These are phyloP conservation scores for Trachelus iudaicus DNA, from an alignment of 2,888 invertebrate genomes.

Conservation along the genomic window DNA sequence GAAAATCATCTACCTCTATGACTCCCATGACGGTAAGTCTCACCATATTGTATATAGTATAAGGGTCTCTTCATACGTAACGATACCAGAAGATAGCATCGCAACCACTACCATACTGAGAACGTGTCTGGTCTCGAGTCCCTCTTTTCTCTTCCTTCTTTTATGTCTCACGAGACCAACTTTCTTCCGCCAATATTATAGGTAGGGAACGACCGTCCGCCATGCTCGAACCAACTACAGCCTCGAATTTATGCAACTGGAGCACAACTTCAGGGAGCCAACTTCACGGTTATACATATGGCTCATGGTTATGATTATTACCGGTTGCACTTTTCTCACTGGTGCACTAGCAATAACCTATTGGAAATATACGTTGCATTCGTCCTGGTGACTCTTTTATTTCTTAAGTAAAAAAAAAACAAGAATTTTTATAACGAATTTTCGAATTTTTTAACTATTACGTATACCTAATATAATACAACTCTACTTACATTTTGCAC, in stretches of 20 bases:
- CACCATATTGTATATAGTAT: neutral
- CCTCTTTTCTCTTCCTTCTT: slow-evolving; percentile 19
- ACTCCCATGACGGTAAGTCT: slow-evolving; percentile 88
- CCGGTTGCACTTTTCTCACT: neutral
- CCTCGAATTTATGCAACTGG: slow-evolving; percentile 1
- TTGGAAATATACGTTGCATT: neutral
- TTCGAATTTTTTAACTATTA: neutral
- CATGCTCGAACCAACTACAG: slow-evolving; percentile 6
- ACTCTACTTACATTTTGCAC: neutral
- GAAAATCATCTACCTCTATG: slow-evolving; percentile 89
- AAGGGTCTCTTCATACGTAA: neutral
- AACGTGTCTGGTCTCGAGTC: slow-evolving; percentile 7
- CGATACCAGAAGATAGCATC: neutral
- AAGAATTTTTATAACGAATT: neutral
- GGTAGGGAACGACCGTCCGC: slow-evolving; percentile 29
- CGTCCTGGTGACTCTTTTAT: neutral
- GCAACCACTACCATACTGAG: neutral
- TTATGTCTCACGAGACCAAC: slow-evolving; percentile 43
- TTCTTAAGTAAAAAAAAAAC: neutral
- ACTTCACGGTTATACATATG: neutral
- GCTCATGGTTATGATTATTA: slow-evolving; percentile 6
- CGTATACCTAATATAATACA: neutral
- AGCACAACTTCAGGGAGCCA: slow-evolving; percentile 4
- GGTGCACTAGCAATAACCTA: neutral
- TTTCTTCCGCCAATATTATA: slow-evolving; percentile 36